Evolutionary conservation across 1,140 invertebrate species (phyloP).

Genomic region (Heliconius himera): DNA sequence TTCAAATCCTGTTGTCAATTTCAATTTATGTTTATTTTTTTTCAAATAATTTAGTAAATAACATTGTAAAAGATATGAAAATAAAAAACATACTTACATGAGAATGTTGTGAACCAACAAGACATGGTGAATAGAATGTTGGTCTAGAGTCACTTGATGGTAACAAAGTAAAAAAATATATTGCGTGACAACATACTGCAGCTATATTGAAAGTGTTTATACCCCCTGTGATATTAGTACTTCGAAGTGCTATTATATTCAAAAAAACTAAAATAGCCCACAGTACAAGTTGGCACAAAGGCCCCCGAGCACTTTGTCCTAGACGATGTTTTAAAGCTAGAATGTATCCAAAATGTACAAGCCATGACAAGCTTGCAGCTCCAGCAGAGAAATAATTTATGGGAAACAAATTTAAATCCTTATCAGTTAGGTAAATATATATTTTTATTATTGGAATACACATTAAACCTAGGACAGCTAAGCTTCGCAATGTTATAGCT

Average conservation of each 20-base stretch:
- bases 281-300: constrained; percentile 84
- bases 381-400: constrained; percentile 87
- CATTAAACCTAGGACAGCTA: constrained; percentile 83
- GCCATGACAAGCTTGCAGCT: constrained; percentile 88
- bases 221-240: constrained; percentile 67
- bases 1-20: too few relatives aligned
- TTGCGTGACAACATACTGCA: constrained; percentile 80
- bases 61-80: too few relatives aligned
- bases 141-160: constrained; percentile 80
- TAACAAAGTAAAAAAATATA: constrained; percentile 85
- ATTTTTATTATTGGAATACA: constrained; percentile 85
- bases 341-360: constrained; percentile 89
- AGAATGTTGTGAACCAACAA: constrained; percentile 80
- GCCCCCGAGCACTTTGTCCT: constrained; percentile 87
- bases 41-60: too few relatives aligned
- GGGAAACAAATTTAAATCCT: constrained; percentile 75
- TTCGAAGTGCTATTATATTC: constrained; percentile 82
- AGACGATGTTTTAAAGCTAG: constrained; percentile 85
- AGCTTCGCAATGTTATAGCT: constrained; percentile 84
- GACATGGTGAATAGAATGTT: constrained; percentile 77
- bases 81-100: constrained; percentile 71
- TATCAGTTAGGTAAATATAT: constrained; percentile 82
- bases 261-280: constrained; percentile 86
- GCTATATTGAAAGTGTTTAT: constrained; percentile 77
- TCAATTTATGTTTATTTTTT: too few relatives aligned